Percentiles rank a stretch among this genome's conserved stretches.
phyloP scores from a whole-genome alignment of 2,888 invertebrate genomes.

The Tillus elongatus region DNA sequence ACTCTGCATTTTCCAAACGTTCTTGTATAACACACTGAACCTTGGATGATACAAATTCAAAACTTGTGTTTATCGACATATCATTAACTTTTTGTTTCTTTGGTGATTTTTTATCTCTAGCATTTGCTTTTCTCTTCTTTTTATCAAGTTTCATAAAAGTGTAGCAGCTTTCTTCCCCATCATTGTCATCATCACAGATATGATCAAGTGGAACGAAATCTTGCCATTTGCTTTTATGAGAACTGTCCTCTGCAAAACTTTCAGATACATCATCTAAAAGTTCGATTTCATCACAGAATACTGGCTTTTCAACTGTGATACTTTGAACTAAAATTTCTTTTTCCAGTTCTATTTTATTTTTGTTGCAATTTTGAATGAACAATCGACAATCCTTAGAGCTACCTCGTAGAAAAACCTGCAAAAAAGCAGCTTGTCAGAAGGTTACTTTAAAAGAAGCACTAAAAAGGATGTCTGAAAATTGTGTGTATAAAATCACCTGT shows the following conservation, averaged over 20 bases:
- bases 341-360: too few species aligned
- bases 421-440: too few species aligned
- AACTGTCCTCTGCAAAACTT: neutral
- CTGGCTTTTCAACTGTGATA: too few species aligned
- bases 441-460: too few species aligned
- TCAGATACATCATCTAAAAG: conserved; percentile 2
- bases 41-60: too few species aligned
- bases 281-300: too few species aligned
- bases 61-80: neutral
- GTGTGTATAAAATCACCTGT: neutral
- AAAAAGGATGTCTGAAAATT: neutral
- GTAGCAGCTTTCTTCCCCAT: too few species aligned
- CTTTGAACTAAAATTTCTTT: too few species aligned
- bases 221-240: neutral
- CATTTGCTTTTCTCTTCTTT: neutral
- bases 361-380: neutral
- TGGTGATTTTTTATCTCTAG: neutral
- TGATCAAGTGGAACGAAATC: neutral
- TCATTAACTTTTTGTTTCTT: neutral
- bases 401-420: neutral
- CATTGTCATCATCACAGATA: neutral
- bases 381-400: neutral
- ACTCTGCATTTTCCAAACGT: too few species aligned
- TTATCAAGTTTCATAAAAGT: neutral
- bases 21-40: too few species aligned